Evolutionary conservation across 2,113 vertebrate species (phyloP).

Genomic region (Clarias batrachus): DNA sequence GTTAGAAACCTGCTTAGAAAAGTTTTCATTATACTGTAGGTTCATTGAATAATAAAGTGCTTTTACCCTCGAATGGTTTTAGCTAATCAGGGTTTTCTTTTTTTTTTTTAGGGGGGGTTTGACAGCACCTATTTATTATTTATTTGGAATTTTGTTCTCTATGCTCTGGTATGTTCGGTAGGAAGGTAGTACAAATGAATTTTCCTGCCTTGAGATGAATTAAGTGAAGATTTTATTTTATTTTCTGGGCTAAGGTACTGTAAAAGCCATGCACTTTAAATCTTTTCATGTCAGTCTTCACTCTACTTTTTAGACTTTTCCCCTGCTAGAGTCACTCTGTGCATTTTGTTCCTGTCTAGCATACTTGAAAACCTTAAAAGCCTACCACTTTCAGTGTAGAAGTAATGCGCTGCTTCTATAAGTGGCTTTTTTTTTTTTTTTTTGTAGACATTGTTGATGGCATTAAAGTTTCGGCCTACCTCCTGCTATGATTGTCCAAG

Average conservation of each 20-base stretch:
- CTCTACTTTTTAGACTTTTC: neutral
- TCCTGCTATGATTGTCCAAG: conserved; percentile 58
- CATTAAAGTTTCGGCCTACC: conserved; percentile 57
- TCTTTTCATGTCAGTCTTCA: neutral
- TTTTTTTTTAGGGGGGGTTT: neutral
- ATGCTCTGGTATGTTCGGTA: too few species aligned
- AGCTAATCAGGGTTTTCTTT: neutral
- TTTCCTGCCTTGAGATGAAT: neutral
- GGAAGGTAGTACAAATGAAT: neutral
- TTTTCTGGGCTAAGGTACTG: neutral
- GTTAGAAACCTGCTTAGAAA: neutral
- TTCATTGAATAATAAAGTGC: neutral
- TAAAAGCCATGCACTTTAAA: neutral
- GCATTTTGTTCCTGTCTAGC: conserved; percentile 24
- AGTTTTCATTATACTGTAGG: neutral
- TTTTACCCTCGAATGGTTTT: neutral
- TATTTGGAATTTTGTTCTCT: too few species aligned
- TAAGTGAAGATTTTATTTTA: neutral
- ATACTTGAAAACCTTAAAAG: conserved; percentile 56
- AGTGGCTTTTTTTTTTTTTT: conserved; percentile 42
- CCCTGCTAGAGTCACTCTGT: neutral
- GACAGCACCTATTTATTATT: too few species aligned
- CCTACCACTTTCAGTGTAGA: conserved; percentile 48
- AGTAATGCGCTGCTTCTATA: conserved; percentile 33
- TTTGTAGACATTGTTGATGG: conserved; percentile 53